These are phyloP conservation scores for Tringa solitaria DNA, from an alignment of 2,113 vertebrate genomes.

Conservation along the genomic window DNA sequence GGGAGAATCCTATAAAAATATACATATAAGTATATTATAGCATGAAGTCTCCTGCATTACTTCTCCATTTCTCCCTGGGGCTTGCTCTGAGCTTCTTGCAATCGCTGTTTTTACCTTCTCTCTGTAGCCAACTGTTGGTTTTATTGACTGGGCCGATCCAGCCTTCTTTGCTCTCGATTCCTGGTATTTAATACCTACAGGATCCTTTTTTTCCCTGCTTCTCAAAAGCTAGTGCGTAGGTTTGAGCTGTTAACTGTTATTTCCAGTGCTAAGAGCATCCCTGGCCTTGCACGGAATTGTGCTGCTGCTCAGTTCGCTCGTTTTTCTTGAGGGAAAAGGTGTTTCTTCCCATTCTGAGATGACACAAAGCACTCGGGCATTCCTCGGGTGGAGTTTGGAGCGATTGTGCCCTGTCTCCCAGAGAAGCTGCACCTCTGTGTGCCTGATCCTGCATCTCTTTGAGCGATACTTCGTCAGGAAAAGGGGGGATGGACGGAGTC, in stretches of 20 bases:
- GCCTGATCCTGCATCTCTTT: background rate
- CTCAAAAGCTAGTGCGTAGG: background rate
- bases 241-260: background rate
- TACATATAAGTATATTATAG: fast-evolving
- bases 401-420: fast-evolving
- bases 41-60: fast-evolving
- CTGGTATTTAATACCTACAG: background rate
- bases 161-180: background rate
- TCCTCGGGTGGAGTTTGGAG: no score
- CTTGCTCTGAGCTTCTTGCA: background rate
- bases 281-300: background rate
- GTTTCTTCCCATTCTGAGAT: background rate
- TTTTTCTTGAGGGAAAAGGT: background rate
- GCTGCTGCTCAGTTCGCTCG: background rate
- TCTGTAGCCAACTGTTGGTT: background rate
- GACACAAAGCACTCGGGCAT: background rate
- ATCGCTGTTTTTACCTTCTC: fast-evolving
- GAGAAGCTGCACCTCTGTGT: background rate
- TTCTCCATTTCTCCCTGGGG: background rate
- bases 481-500: fast-evolving
- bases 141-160: background rate
- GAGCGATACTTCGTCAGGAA: background rate
- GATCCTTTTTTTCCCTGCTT: background rate
- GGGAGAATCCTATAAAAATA: background rate
- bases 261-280: background rate